Base-by-base conservation (phyloP, 2,888 invertebrate species). In the Drosophila rellima region DNA sequence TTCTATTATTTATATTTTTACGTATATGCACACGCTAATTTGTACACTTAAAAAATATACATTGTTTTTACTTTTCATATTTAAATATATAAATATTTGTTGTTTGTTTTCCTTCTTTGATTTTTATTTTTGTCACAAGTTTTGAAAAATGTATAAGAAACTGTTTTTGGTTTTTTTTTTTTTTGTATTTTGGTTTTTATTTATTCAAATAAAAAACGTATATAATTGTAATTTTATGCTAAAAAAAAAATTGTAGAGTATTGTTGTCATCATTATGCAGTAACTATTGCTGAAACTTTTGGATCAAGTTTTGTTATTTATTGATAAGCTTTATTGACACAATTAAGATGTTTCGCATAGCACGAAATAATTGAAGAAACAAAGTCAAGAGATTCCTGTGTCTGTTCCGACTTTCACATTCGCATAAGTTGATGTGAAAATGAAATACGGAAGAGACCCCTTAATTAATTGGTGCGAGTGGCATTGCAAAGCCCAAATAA, bases 21-120 rank as follows among this genome's bases (percentile, higher is more conserved):
- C 55, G 47, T 67, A 60, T 71, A 71, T 71, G 69, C 62, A 74
- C 75, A 74, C 44, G 40, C 52, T 39, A 44, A 29, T 70, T 70
- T 70, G 64, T 70, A 70, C 71, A 69, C 44, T 74, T 74, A n/a
- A 68, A 69, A 72, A 74, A 73, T 59, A 74, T 62, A 73, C 57
- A 74, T 68, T 42, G 26, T 62, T 45, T 7, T 26, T 26, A n/a
- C 18, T 29, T 29, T 17, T 23, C 31, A 68, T 60, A 33, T 35
- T 52, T 51, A 31, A 35, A 15, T 40, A n/a, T 62, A 52, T 17
- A 56, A 20, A 52, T 59, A 33, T 47, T 29, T 55, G 8, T 35
- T 35, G 2, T 15, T 5, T 42, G n/a, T 35, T 35, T 1, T 33
- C 26, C 6, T 44, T 10, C 18, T 52, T 37, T 45, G 3, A 39